Evolutionary conservation across 2,888 invertebrate genomes (phyloP), one percentile per base, ranked within the genome.

Genomic region (Tholera decimalis): DNA sequence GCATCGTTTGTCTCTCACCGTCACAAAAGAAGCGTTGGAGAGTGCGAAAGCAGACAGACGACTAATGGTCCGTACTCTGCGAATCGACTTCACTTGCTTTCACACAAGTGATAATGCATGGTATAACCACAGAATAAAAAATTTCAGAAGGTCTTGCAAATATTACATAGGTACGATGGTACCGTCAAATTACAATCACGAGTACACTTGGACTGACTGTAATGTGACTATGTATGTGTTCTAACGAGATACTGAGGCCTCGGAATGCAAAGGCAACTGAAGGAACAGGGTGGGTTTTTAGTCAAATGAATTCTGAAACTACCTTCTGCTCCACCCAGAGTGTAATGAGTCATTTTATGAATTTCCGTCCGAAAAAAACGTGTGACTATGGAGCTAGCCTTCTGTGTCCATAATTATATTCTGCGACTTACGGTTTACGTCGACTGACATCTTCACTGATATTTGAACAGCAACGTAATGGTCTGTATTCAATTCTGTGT

Each of bases 21-120:
- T 84, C 77, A 90, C 90, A 92, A 91, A 91, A 86, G 86, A 86
- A 88, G 87, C 84, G 80, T 76, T 82, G 84, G 82, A 79, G 77
- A 82, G 82, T 79, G 72, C 79, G 80, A 78, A 81, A 64, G 60
- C 79, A 84, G 85, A 84, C 86, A 83, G 80, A 71, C 79, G 84
- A 86, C 89, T 92, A 91, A 92, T 91, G 91, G 89, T 82, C 76
- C 73, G 74, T 85, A 83, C 82, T 85, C 56, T 39, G 44, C 33
- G 77, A 83, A 83, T 84, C 65, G 68, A 79, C 85, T 82, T 83
- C 85, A 83, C 80, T 79, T 71, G 83, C 82, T 86, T 84, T 83
- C 68, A 79, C 72, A 67, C 69, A 39, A 77, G 66, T 70, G 80
- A 79, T 86, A 87, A 86, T 85, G 86, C 80, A 83, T 55, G n/a